Evolutionary conservation across 2,797 vertebrate genomes (phyloP).

Genomic region (Micrastur ruficollis): DNA sequence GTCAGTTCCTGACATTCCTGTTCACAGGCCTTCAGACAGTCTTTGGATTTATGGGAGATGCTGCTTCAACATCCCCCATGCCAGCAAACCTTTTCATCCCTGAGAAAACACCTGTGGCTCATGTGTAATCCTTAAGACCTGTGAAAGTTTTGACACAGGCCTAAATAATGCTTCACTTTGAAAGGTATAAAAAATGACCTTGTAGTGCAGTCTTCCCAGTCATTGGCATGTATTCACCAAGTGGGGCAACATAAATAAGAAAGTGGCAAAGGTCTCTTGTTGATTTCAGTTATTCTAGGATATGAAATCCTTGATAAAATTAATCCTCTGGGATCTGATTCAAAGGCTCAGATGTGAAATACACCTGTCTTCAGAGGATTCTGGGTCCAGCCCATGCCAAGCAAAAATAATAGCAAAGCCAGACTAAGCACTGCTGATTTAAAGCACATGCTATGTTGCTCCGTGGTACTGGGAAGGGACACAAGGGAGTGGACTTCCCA

Average conservation of each 20-base stretch:
- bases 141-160: conserved; percentile 26
- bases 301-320: conserved; percentile 3
- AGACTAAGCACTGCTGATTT: background rate
- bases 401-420: background rate
- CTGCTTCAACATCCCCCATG: background rate
- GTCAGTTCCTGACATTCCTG: conserved; percentile 9
- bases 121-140: conserved; percentile 25
- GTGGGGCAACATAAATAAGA: conserved; percentile 27
- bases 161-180: conserved; percentile 36
- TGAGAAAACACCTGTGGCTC: conserved; percentile 47
- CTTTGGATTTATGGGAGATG: conserved; percentile 36
- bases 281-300: background rate
- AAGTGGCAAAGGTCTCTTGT: background rate
- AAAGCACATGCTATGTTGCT: background rate
- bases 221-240: background rate
- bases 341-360: background rate
- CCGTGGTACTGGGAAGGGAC: background rate
- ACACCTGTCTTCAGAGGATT: background rate
- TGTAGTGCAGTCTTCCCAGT: background rate
- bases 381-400: background rate
- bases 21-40: background rate
- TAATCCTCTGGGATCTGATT: background rate
- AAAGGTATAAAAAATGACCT: conserved; percentile 29
- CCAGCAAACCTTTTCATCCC: conserved; percentile 41
- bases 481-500: background rate